These are phyloP conservation scores for Campoletis raptor DNA, from an alignment of 2,888 invertebrate species.

Conservation along the genomic window DNA sequence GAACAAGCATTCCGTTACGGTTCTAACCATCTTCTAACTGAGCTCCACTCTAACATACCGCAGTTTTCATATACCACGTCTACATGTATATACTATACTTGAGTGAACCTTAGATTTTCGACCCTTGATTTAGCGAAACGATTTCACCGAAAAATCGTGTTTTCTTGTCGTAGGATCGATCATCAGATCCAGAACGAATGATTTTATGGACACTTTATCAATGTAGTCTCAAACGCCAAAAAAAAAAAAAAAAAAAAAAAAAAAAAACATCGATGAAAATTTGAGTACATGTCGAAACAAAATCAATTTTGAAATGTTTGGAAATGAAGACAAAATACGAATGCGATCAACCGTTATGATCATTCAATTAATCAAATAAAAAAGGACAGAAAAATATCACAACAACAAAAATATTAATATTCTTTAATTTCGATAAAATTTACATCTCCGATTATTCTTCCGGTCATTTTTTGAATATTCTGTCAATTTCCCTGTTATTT, in stretches of 20 bases:
- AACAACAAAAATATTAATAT: too few relatives aligned
- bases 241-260: background rate
- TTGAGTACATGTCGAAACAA: background rate
- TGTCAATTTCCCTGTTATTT: too few relatives aligned
- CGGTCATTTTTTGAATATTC: too few relatives aligned
- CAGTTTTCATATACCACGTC: constrained; percentile 22
- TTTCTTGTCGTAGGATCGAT: constrained; percentile 44
- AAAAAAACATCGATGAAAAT: background rate
- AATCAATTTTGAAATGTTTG: background rate
- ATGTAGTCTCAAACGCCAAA: background rate
- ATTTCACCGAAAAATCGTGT: constrained; percentile 61
- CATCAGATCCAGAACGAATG: constrained; percentile 2
- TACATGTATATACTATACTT: constrained; percentile 21
- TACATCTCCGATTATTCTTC: background rate
- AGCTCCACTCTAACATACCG: constrained; percentile 27
- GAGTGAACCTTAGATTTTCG: constrained; percentile 10
- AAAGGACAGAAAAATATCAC: too few relatives aligned
- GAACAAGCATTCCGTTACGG: constrained; percentile 67
- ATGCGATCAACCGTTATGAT: background rate
- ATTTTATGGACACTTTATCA: constrained; percentile 4
- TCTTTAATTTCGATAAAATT: background rate
- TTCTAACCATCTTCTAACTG: constrained; percentile 32
- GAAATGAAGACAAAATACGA: background rate
- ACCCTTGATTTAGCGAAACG: constrained; percentile 51
- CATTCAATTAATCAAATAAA: background rate